phyloP scores from a whole-genome alignment of 2,888 invertebrate species.

The Thymelicus sylvestris region DNA sequence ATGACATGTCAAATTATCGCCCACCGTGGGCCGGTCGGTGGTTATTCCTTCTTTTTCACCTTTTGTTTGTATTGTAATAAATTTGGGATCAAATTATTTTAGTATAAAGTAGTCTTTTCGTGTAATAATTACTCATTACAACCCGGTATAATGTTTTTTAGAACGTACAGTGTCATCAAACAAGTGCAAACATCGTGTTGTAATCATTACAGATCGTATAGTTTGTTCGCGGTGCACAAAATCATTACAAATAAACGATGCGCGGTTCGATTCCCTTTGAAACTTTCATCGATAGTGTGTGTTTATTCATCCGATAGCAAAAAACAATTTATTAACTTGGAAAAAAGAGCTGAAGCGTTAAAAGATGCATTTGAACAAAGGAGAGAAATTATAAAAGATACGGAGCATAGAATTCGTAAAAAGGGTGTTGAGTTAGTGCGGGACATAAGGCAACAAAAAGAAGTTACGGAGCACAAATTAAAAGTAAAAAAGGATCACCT shows the following conservation, averaged over 20 bases:
- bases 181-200: constrained; percentile 52
- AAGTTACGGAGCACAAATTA: constrained; percentile 72
- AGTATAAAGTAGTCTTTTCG: constrained; percentile 17
- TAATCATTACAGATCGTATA: constrained; percentile 49
- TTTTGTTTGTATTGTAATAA: not conserved
- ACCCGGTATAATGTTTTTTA: constrained; percentile 58
- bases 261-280: constrained; percentile 48
- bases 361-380: constrained; percentile 86
- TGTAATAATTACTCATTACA: not conserved
- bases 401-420: constrained; percentile 80
- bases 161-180: constrained; percentile 55
- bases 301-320: constrained; percentile 69
- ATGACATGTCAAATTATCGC: not conserved
- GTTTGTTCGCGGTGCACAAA: constrained; percentile 43
- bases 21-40: not conserved
- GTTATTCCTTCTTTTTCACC: not conserved
- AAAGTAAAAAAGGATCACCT: constrained; percentile 86
- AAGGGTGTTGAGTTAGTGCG: constrained; percentile 73
- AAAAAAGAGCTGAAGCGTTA: constrained; percentile 78
- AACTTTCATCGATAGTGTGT: constrained; percentile 55
- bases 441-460: constrained; percentile 75
- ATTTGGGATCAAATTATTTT: constrained; percentile 13
- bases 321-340: constrained; percentile 69
- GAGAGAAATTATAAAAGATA: constrained; percentile 85
- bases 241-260: constrained; percentile 49